Evolutionary conservation across 2,113 vertebrate species (phyloP).

Genomic region (Cyprinodon tularosa): DNA sequence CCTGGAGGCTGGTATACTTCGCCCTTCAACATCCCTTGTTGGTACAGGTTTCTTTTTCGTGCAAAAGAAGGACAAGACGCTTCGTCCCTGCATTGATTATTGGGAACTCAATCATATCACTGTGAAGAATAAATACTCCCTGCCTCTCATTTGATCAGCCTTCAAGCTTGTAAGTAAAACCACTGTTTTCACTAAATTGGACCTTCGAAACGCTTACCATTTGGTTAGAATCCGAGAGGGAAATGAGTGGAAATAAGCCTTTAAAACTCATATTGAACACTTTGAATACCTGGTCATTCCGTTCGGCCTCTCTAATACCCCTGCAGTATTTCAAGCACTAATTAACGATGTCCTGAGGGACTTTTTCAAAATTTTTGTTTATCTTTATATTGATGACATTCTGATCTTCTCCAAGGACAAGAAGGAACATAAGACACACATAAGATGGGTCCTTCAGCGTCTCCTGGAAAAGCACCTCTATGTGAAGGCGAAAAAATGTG

Average conservation of each 20-base stretch:
- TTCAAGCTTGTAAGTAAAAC: not conserved
- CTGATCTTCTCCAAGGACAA: not conserved
- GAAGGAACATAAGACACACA: not conserved
- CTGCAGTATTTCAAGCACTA: not conserved
- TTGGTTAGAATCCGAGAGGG: not conserved
- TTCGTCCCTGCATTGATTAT: not conserved
- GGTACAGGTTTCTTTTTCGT: not conserved
- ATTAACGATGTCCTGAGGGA: not conserved
- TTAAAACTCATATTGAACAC: not conserved
- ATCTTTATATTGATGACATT: not conserved
- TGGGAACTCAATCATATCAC: not conserved
- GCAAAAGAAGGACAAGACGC: not conserved
- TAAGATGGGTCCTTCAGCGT: not conserved
- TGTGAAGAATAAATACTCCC: not conserved
- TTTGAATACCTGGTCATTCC: not conserved
- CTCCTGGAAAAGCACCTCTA: not conserved
- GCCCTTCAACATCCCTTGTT: not conserved
- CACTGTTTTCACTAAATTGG: not conserved
- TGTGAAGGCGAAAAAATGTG: not conserved
- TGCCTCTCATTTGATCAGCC: not conserved
- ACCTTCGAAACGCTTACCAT: not conserved
- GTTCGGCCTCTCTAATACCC: not conserved
- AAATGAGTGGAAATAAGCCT: not conserved
- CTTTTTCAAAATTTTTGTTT: not conserved
- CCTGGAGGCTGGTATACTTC: not conserved